phyloP scores from a whole-genome alignment of 2,113 vertebrate genomes.

The Poeciliopsis retropinna region DNA sequence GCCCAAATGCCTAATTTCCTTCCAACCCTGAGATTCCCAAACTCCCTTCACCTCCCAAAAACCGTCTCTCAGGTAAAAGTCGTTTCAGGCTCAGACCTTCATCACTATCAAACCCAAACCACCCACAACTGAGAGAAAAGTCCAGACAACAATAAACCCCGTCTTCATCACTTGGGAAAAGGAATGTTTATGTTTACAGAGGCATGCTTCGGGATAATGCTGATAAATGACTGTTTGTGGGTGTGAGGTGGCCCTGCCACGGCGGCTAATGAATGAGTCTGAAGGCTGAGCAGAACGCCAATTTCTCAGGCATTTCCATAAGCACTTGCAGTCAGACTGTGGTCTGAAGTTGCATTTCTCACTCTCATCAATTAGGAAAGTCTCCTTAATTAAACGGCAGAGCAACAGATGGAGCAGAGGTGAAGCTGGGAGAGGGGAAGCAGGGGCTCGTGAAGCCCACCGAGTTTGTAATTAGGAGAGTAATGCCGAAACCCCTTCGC shows the following conservation, averaged over 20 bases:
- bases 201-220: slow-evolving; percentile 19
- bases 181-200: slow-evolving; percentile 30
- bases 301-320: slow-evolving; percentile 65
- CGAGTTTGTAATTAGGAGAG: slow-evolving; percentile 77
- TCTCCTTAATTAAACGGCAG: slow-evolving; percentile 62
- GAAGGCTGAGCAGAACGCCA: slow-evolving; percentile 33
- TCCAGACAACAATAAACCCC: slow-evolving; percentile 28
- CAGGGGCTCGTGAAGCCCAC: slow-evolving; percentile 41
- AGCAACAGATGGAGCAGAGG: slow-evolving; percentile 65
- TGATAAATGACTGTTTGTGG: slow-evolving; percentile 38
- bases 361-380: slow-evolving; percentile 71
- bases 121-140: background rate
- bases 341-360: slow-evolving; percentile 59
- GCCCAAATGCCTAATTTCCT: slow-evolving; percentile 30
- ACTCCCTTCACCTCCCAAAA: slow-evolving; percentile 26
- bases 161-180: background rate
- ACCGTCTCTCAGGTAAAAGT: slow-evolving; percentile 61
- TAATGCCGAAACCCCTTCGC: slow-evolving; percentile 58
- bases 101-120: slow-evolving; percentile 58
- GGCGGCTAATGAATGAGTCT: slow-evolving; percentile 54
- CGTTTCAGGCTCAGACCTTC: slow-evolving; percentile 38
- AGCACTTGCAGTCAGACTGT: slow-evolving; percentile 54
- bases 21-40: slow-evolving; percentile 29
- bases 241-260: slow-evolving; percentile 36
- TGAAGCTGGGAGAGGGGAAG: slow-evolving; percentile 42